Percentiles rank a stretch among this genome's conserved stretches.
These are phyloP conservation scores for Lasioglossum baleicum DNA, from an alignment of 1,140 invertebrate genomes.

Conservation along the genomic window DNA sequence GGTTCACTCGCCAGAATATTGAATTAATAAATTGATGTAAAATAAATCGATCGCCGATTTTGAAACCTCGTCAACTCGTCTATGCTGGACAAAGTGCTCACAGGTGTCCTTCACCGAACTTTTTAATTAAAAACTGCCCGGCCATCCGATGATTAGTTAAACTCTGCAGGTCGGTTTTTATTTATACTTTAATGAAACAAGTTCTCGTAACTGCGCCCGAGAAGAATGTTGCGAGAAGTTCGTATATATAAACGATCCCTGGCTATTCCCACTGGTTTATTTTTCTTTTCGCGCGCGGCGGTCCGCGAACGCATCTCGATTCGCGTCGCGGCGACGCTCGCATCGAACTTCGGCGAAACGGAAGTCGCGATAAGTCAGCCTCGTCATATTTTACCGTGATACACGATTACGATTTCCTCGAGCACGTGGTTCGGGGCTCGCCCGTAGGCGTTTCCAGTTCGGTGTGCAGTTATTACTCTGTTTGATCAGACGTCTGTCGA, in stretches of 20 bases:
- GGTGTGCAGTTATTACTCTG: background rate
- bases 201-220: background rate
- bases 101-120: too few relatives aligned
- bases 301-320: too few relatives aligned
- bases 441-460: background rate
- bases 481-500: background rate
- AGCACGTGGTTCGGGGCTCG: background rate
- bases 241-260: background rate
- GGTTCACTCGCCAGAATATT: too few relatives aligned
- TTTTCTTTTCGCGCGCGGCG: too few relatives aligned
- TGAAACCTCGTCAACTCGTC: too few relatives aligned
- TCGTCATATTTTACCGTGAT: background rate
- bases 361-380: background rate
- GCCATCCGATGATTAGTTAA: background rate
- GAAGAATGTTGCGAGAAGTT: background rate
- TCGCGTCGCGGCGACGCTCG: too few relatives aligned
- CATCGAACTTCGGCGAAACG: too few relatives aligned
- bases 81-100: too few relatives aligned
- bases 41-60: too few relatives aligned
- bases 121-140: background rate
- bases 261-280: background rate
- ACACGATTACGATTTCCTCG: constrained; percentile 1
- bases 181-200: background rate
- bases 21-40: too few relatives aligned
- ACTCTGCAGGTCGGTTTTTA: background rate